phyloP scores from a whole-genome alignment of 2,113 vertebrate species.

The Antechinus stuartii region DNA sequence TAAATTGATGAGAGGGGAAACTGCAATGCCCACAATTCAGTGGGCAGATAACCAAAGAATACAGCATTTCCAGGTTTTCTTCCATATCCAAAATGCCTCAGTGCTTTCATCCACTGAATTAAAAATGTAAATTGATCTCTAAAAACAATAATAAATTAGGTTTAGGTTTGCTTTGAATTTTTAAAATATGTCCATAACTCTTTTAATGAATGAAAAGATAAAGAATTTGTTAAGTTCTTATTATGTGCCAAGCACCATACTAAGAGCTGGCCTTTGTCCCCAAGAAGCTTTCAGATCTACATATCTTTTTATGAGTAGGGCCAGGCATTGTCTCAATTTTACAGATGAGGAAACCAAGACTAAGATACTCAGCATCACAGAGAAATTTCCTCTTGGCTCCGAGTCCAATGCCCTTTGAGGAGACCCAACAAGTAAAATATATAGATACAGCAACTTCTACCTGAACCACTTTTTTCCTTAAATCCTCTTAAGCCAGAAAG shows the following conservation, averaged over 20 bases:
- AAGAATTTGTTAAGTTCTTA: neutral
- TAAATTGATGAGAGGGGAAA: neutral
- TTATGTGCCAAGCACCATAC: neutral
- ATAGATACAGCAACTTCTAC: neutral
- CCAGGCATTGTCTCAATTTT: neutral
- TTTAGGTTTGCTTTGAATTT: neutral
- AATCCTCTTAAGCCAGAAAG: neutral
- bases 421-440: neutral
- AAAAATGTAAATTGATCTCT: fast-evolving
- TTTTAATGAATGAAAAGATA: neutral
- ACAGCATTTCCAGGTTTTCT: fast-evolving
- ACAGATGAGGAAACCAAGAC: neutral
- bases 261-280: neutral
- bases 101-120: neutral
- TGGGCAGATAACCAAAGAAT: neutral
- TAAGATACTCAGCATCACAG: neutral
- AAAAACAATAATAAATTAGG: neutral
- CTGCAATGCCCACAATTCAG: neutral
- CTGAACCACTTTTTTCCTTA: neutral
- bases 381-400: neutral
- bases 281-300: neutral
- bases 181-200: neutral
- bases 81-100: neutral
- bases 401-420: neutral
- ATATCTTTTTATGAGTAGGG: neutral